A percentile compares a stretch with the other conserved stretches of the same genome.
Conservation (phyloP, 2,888 invertebrate species). For the Eilema griseolum region DNA sequence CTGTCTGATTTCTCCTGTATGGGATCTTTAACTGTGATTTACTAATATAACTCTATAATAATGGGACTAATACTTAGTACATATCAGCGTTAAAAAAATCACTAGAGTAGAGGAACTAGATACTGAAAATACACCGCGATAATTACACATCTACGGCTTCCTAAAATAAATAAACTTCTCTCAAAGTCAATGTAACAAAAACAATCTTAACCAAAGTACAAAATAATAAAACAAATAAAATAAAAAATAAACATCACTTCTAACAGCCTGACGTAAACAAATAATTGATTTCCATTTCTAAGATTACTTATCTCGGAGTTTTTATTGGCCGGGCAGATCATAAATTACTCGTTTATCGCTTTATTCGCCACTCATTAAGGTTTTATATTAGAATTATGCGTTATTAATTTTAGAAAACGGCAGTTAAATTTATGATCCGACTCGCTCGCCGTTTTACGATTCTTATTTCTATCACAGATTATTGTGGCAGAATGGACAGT, state of each 20-base stretch:
- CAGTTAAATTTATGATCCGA: slow-evolving; percentile 70
- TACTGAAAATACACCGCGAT: not conserved
- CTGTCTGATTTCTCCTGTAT: no score
- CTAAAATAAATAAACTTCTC: not conserved
- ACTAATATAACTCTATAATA: no score
- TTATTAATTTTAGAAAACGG: slow-evolving; percentile 83
- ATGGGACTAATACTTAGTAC: no score
- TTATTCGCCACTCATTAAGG: slow-evolving; percentile 83
- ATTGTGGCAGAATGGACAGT: slow-evolving; percentile 39
- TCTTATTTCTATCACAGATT: slow-evolving; percentile 54
- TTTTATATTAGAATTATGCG: slow-evolving; percentile 81
- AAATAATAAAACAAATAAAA: slow-evolving; percentile 51
- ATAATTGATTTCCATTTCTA: slow-evolving; percentile 70
- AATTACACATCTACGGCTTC: not conserved
- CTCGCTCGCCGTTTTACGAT: slow-evolving; percentile 61
- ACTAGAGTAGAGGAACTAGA: not conserved
- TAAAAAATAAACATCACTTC: slow-evolving; percentile 37
- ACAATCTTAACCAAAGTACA: slow-evolving; percentile 40
- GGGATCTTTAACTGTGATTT: no score
- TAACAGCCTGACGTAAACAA: slow-evolving; percentile 64
- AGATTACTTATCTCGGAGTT: slow-evolving; percentile 64
- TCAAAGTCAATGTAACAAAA: slow-evolving; percentile 5
- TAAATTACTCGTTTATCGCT: slow-evolving; percentile 80
- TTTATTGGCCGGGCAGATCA: slow-evolving; percentile 65
- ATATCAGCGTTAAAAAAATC: not conserved